Evolutionary conservation across 2,888 invertebrate genomes (phyloP), one percentile per base, ranked within the genome.

Genomic region (Ichneumon xanthorius): DNA sequence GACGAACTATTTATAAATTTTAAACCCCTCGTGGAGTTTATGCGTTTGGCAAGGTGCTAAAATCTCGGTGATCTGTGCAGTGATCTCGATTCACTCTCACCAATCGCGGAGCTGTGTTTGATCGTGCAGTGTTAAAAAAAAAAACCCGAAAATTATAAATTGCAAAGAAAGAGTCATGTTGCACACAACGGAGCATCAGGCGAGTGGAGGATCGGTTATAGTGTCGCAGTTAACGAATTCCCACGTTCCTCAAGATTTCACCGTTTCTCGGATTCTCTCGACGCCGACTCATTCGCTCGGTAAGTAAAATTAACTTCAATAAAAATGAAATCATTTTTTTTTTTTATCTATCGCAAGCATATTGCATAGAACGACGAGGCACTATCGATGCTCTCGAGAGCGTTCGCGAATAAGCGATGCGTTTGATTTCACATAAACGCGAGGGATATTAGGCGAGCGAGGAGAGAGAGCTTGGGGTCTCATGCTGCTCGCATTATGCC

Each of bases 221-320:
- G 89, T 89, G 68, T 88, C 92, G 3, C 92, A 93, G 72, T 87
- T 90, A 22, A 79, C 88, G 26, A 92, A 89, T 88, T 88, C 91
- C n/a, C 94, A 94, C 73, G 86, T 91, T 30, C 93, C 94, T 9
- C 94, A 94, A 83, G 93, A 94, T 86, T 94, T 94, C 81, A 94
- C 94, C 3, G 93, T 94, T 45, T 93, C 94, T n/a, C 89, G 94
- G 4, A 86, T 94, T 3, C 83, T 93, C 11, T 91, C 93, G 16
- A 92, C 93, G 4, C 88, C 93, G 26, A 91, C 90, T 78, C 91
- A 93, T 82, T 88, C 87, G n/a, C 80, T 92, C 19, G 93, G 93
- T 94, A 89, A 89, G 88, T 88, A 30, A 48, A 19, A 61, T 58
- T 26, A 58, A 26, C 26, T 58, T 4, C 14, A 16, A 48, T 16